These are phyloP conservation scores for Mus spicilegus DNA, from an alignment of 2,113 vertebrate genomes.

Conservation along the genomic window DNA sequence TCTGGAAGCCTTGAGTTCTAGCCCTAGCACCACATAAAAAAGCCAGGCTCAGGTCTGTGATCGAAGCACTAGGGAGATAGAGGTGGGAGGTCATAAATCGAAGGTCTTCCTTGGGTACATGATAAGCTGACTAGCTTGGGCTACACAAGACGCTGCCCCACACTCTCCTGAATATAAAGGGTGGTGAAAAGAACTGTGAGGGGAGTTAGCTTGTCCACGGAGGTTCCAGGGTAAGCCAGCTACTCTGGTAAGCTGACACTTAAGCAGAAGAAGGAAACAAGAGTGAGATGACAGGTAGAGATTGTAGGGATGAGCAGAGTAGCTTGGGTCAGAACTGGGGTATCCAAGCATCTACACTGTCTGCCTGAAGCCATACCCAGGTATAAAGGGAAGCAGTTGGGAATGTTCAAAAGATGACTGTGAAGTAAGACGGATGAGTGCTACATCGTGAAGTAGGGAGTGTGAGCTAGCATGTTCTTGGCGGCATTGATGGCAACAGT, in stretches of 20 bases:
- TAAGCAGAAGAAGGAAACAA: background rate
- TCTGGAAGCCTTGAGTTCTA: background rate
- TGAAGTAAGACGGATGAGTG: background rate
- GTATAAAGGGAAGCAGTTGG: background rate
- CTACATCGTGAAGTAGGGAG: rapidly evolving
- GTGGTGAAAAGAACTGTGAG: background rate
- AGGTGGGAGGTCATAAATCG: background rate
- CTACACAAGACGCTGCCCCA: background rate
- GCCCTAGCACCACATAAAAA: background rate
- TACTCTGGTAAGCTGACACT: background rate
- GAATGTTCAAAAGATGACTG: background rate
- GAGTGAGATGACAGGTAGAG: background rate
- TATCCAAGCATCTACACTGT: background rate
- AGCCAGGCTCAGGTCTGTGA: background rate
- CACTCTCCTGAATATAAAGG: background rate
- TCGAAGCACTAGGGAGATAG: background rate
- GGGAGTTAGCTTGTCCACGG: background rate
- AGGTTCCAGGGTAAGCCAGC: background rate
- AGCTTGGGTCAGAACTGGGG: background rate
- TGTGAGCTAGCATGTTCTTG: background rate
- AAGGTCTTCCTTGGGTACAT: background rate
- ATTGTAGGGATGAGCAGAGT: background rate
- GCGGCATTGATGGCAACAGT: background rate
- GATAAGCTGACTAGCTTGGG: background rate
- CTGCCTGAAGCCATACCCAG: rapidly evolving